These are phyloP conservation scores for Chironomus striatipennis DNA, from an alignment of 1,140 invertebrate genomes.

Conservation along the genomic window DNA sequence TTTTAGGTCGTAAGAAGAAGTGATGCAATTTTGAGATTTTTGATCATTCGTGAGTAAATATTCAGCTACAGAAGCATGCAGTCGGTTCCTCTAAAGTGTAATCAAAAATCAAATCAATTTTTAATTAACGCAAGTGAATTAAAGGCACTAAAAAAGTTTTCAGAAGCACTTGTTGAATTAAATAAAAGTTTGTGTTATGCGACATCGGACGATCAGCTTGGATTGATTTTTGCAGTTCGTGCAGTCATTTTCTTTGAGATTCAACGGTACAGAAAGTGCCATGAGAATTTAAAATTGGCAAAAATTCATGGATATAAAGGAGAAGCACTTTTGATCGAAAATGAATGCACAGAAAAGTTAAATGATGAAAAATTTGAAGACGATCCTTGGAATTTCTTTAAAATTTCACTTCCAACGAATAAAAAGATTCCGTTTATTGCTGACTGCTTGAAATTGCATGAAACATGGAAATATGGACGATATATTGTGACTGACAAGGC, in stretches of 20 bases:
- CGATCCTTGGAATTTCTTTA: constrained; percentile 32
- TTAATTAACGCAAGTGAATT: background rate
- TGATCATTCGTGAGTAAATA: background rate
- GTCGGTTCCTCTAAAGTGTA: background rate
- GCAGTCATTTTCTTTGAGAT: constrained; percentile 57
- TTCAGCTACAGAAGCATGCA: background rate
- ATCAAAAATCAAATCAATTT: background rate
- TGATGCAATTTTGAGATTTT: background rate
- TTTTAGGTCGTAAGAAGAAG: background rate
- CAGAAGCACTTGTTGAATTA: constrained; percentile 48
- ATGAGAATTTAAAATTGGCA: constrained; percentile 48
- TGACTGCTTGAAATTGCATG: background rate
- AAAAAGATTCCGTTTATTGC: background rate
- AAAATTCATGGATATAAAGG: constrained; percentile 45
- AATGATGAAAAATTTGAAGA: constrained; percentile 32
- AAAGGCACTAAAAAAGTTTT: constrained; percentile 30
- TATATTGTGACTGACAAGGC: background rate
- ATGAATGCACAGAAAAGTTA: constrained; percentile 41
- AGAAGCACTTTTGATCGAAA: constrained; percentile 38
- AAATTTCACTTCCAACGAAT: background rate
- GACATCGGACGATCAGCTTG: constrained; percentile 43
- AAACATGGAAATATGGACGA: background rate
- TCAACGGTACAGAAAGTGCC: constrained; percentile 50
- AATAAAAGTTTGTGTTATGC: constrained; percentile 52
- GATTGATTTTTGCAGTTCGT: constrained; percentile 59